Conservation (phyloP, 1,140 invertebrate species). For the Epicauta chinensis region DNA sequence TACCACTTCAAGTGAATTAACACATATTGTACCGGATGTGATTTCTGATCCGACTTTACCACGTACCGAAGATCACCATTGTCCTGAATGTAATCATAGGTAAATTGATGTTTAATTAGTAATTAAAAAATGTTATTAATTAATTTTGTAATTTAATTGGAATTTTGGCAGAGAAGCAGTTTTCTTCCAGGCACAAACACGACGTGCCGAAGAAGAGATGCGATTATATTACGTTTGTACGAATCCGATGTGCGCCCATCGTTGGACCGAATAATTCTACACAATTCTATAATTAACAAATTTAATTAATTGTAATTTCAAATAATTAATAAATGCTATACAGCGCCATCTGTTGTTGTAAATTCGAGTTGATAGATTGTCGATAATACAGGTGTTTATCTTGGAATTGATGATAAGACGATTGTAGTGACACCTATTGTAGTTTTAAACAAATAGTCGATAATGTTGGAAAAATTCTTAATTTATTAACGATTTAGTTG, state of each 20-base stretch:
- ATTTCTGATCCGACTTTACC: slow-evolving; percentile 97
- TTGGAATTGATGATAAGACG: too few species aligned
- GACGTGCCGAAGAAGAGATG: slow-evolving; percentile 97
- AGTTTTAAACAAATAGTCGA: too few species aligned
- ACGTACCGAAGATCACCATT: slow-evolving; percentile 95
- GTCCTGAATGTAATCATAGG: slow-evolving; percentile 89
- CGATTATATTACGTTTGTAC: slow-evolving; percentile 98
- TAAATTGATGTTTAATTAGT: neutral
- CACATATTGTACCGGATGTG: slow-evolving; percentile 96
- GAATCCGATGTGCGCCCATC: slow-evolving; percentile 82
- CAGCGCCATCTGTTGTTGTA: too few species aligned
- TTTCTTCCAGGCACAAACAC: slow-evolving; percentile 79
- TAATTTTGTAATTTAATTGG: slow-evolving; percentile 5
- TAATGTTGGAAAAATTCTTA: too few species aligned
- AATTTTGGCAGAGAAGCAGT: slow-evolving; percentile 32
- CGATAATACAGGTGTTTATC: too few species aligned
- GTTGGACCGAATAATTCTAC: slow-evolving; percentile 87
- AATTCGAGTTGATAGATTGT: too few species aligned
- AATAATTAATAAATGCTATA: too few species aligned
- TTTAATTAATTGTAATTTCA: too few species aligned
- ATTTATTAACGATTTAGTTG: too few species aligned
- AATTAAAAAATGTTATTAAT: neutral
- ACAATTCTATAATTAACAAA: too few species aligned
- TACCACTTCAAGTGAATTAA: slow-evolving; percentile 73
- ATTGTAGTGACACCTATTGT: too few species aligned